Evolutionary conservation across 2,888 invertebrate genomes (phyloP), one percentile per base, ranked within the genome.

Genomic region (Melieria picta): DNA sequence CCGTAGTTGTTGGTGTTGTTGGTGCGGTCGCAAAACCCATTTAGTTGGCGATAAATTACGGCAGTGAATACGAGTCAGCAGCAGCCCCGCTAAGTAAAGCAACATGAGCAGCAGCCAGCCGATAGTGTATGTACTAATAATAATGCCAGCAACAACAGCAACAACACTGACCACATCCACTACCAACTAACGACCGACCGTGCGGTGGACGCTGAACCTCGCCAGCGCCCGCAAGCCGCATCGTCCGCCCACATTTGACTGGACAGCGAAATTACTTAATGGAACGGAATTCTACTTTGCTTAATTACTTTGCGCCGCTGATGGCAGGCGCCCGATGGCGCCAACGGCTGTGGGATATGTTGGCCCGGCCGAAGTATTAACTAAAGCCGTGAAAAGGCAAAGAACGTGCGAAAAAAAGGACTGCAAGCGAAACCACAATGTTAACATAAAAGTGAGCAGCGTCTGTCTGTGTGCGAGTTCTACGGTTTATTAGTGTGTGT

Each of bases 241-340:
- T 58, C 11, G n/a, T 43, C 9, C 42, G 11, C 16, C 10, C 10
- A 58, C 16, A 58, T 42, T 10, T 43, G 43, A 42, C 42, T 13
- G 45, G 30, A 55, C 66, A 63, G 77, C 77, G 78, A 80, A 81
- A 82, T 80, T 81, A 81, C 79, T 82, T 82, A 81, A 81, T 81
- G 81, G 79, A 78, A 81, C 79, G 79, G 79, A 81, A 82, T 81
- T 79, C 79, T 81, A 81, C 82, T 82, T 82, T 81, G 81, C 81
- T 82, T 82, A 82, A 82, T 82, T 82, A 82, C 82, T 82, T 79
- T 79, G 78, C 76, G 78, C 76, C 78, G 79, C 78, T 79, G 81
- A 81, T 79, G 60, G 64, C 65, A 68, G 7, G 30, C 30, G 3
- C 0, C 30, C 30, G 30, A 30, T 30, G 30, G 30, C 30, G 30